These are phyloP conservation scores for Ephestia elutella DNA, from an alignment of 1,140 invertebrate species.

Conservation along the genomic window DNA sequence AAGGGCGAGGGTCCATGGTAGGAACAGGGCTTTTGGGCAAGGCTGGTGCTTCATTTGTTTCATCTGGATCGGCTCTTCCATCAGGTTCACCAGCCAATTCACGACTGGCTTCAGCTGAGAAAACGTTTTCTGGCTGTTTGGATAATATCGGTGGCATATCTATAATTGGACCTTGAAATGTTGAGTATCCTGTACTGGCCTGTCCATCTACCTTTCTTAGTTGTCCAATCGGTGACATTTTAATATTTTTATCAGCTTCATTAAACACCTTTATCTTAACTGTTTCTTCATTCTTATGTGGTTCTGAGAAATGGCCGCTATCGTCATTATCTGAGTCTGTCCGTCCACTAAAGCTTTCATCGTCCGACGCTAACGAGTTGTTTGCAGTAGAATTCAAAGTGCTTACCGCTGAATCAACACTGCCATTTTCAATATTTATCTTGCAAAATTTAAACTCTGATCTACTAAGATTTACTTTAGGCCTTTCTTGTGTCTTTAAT, in stretches of 20 bases:
- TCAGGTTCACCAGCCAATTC: constrained; percentile 87
- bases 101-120: constrained; percentile 77
- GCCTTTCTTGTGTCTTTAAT: constrained; percentile 76
- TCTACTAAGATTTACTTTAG: constrained; percentile 75
- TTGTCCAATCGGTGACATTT: constrained; percentile 61
- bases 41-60: constrained; percentile 78
- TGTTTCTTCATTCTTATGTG: constrained; percentile 66
- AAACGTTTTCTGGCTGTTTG: constrained; percentile 58
- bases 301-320: constrained; percentile 69
- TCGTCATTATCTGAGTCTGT: constrained; percentile 72
- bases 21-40: constrained; percentile 79
- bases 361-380: constrained; percentile 68
- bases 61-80: constrained; percentile 85
- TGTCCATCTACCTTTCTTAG: constrained; percentile 69
- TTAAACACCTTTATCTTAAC: constrained; percentile 71
- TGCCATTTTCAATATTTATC: constrained; percentile 70
- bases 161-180: constrained; percentile 68
- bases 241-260: constrained; percentile 61
- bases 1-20: constrained; percentile 77
- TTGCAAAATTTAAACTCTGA: constrained; percentile 76
- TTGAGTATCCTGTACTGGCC: constrained; percentile 55
- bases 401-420: constrained; percentile 61
- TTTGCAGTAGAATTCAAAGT: constrained; percentile 65
- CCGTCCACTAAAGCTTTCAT: constrained; percentile 69
- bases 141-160: constrained; percentile 68